Percentiles rank a stretch among this genome's conserved stretches.
Conservation (phyloP, 2,113 vertebrate species). For the Podarcis cretensis region DNA sequence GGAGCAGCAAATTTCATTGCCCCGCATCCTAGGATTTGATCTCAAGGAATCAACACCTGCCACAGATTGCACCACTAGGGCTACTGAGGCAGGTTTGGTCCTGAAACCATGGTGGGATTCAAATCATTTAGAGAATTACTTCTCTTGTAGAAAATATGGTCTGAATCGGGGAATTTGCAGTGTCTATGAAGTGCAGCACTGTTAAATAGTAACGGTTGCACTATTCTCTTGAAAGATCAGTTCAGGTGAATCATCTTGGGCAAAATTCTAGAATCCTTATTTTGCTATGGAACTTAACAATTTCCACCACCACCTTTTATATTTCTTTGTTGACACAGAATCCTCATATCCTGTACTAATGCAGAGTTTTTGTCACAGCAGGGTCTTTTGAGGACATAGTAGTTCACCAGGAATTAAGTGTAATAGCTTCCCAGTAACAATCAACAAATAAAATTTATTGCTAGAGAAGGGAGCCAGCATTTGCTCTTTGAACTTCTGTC, state of each 20-base stretch:
- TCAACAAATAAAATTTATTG: conserved; percentile 31
- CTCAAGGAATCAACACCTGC: background rate
- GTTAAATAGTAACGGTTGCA: background rate
- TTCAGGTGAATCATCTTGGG: conserved; percentile 27
- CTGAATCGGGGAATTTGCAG: background rate
- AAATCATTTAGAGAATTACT: background rate
- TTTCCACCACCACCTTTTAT: background rate
- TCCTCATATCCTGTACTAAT: background rate
- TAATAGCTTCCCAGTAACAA: conserved; percentile 30
- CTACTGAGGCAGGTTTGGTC: background rate
- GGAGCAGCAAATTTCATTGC: background rate
- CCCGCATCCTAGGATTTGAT: background rate
- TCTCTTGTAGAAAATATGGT: background rate
- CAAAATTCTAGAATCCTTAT: background rate
- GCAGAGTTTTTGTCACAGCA: background rate
- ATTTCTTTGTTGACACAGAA: background rate
- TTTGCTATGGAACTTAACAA: background rate
- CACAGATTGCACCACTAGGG: too few species aligned
- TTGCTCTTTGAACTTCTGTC: conserved; percentile 37
- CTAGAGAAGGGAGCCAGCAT: conserved; percentile 21
- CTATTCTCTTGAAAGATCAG: background rate
- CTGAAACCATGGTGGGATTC: background rate
- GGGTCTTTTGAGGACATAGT: conserved; percentile 23
- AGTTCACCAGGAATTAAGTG: conserved; percentile 31
- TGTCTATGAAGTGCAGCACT: background rate